Evolutionary conservation across 2,797 vertebrate species (phyloP).

Genomic region (Salmo trutta): DNA sequence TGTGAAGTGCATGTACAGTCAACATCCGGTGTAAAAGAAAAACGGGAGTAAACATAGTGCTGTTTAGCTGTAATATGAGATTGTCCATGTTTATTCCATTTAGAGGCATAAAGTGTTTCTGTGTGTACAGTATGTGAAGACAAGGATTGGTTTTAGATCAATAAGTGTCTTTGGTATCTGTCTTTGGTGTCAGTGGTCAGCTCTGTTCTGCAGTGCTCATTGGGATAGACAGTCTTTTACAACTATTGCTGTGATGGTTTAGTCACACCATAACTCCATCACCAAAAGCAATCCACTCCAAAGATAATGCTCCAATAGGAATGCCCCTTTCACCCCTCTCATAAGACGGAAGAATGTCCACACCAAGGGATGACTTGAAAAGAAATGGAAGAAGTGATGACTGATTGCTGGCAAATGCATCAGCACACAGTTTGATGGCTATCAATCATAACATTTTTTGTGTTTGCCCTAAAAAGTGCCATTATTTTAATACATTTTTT

Average conservation of each 20-base stretch:
- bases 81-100: not conserved
- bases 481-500: not conserved
- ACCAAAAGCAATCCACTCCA: constrained; percentile 6
- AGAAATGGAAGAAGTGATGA: not conserved
- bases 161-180: not conserved
- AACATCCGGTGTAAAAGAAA: not conserved
- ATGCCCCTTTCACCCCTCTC: not conserved
- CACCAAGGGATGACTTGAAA: too few species aligned
- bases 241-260: not conserved
- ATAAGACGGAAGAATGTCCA: not conserved
- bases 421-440: not conserved
- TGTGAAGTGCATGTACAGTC: not conserved
- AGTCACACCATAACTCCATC: not conserved
- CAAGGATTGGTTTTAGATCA: not conserved
- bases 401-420: not conserved
- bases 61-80: not conserved
- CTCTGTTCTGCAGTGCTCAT: not conserved
- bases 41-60: not conserved
- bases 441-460: not conserved
- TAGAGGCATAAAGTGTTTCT: not conserved
- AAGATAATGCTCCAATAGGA: not conserved
- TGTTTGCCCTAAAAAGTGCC: constrained; percentile 12
- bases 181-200: not conserved
- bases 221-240: not conserved
- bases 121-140: not conserved